Conservation (phyloP, 2,113 vertebrate species). For the Brienomyrus longianalis region DNA sequence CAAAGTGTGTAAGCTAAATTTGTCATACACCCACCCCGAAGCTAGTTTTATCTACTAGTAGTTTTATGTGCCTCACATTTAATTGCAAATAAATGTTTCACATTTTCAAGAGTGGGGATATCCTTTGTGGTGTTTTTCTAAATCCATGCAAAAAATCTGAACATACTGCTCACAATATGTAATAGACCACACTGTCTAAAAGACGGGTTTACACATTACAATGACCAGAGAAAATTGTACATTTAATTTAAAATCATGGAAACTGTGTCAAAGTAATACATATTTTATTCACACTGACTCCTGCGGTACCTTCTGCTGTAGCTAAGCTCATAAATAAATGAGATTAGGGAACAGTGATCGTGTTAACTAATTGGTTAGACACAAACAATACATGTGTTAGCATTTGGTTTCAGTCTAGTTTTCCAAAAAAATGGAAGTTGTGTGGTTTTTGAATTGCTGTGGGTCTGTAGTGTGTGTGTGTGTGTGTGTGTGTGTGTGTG, state of each 20-base stretch:
- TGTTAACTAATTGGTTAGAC: not conserved
- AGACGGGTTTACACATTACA: not conserved
- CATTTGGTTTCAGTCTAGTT: not conserved
- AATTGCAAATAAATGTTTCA: not conserved
- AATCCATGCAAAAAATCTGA: not conserved
- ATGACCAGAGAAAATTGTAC: not conserved
- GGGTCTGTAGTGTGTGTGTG: not conserved
- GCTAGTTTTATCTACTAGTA: not conserved
- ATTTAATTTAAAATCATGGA: not conserved
- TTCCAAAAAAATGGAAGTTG: not conserved
- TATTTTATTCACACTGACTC: conserved; percentile 5
- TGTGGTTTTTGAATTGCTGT: not conserved
- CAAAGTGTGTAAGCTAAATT: not conserved
- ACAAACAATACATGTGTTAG: not conserved
- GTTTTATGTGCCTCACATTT: not conserved
- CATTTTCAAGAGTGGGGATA: not conserved
- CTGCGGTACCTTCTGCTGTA: not conserved
- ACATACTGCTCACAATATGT: too few relatives aligned
- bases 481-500: not conserved
- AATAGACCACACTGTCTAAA: too few relatives aligned
- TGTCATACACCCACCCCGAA: not conserved
- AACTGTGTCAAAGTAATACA: not conserved
- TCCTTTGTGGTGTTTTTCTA: not conserved
- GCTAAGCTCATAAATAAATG: not conserved
- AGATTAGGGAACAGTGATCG: not conserved